Evolutionary conservation across 2,113 vertebrate species (phyloP).

Genomic region (Podocnemis expansa): DNA sequence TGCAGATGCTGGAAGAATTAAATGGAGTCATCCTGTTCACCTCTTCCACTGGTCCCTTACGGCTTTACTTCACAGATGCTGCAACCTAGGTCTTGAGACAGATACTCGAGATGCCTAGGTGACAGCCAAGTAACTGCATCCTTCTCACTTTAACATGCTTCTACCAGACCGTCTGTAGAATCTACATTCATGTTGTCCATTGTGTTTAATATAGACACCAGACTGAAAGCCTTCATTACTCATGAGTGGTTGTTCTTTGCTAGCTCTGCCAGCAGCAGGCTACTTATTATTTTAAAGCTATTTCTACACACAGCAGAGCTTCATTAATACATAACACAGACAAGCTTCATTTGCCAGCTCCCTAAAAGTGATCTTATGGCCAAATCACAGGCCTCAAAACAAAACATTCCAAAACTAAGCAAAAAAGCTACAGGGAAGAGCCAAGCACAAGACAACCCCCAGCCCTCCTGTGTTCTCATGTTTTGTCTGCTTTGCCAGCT

Average conservation of each 20-base stretch:
- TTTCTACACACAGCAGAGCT: background rate
- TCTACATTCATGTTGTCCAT: background rate
- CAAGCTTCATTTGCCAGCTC: background rate
- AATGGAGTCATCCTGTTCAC: background rate
- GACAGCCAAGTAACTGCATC: background rate
- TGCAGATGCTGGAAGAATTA: background rate
- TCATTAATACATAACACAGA: accelerated
- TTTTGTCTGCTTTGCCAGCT: background rate
- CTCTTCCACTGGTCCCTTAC: background rate
- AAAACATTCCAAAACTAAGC: background rate
- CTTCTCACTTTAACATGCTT: background rate
- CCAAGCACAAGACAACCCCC: background rate
- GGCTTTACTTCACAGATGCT: background rate
- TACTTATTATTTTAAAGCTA: background rate
- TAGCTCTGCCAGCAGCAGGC: background rate
- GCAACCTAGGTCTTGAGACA: background rate
- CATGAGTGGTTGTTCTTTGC: background rate
- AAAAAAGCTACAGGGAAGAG: background rate
- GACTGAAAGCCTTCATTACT: background rate
- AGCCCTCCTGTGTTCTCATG: accelerated
- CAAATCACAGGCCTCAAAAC: accelerated
- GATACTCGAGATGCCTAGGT: background rate
- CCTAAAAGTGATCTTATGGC: background rate
- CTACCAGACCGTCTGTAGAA: accelerated
- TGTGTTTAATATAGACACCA: accelerated